Evolutionary conservation across 2,888 invertebrate species (phyloP), one percentile per base, ranked within the genome.

Genomic region (Thalpophila matura): DNA sequence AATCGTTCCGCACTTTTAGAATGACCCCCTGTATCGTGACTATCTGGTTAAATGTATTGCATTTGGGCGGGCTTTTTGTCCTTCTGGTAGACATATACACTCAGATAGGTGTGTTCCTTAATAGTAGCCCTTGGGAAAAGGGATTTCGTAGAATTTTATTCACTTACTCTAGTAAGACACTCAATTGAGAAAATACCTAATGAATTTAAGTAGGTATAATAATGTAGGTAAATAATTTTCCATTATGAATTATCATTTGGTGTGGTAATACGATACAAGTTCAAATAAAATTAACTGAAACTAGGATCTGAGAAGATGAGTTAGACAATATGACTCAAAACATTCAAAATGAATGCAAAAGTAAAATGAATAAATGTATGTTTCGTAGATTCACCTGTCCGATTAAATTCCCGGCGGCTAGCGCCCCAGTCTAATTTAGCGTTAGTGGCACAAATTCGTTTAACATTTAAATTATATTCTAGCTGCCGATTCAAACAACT

Each of bases 391-490:
- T 81, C 85, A 91, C 90, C 88, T 91, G 89, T 86, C 90, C 83
- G 86, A 86, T 88, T 87, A 86, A 89, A 90, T 85, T 89, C 86
- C 87, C 89, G 77, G 73, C 82, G 86, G 88, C 79, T 77, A 82
- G 74, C 84, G 79, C 83, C 87, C 85, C 84, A 80, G 83, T 88
- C 91, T 91, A 90, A 91, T 91, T 92, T 89, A 84, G 86, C 88
- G 89, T 85, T 91, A 91, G 91, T 91, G 89, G 88, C 89, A 87
- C 89, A 91, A 90, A 92, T 93, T 91, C 90, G 92, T 90, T 92
- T 92, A 93, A 90, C 92, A 94, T 94, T 93, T 91, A 93, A 94
- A 94, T 94, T 90, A 92, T 92, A 91, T 93, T 90, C 89, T 86
- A 89, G 87, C 88, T 87, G 86, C 87, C 89, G 91, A 91, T 90